phyloP scores from a whole-genome alignment of 2,113 vertebrate species.

The Gobius niger region DNA sequence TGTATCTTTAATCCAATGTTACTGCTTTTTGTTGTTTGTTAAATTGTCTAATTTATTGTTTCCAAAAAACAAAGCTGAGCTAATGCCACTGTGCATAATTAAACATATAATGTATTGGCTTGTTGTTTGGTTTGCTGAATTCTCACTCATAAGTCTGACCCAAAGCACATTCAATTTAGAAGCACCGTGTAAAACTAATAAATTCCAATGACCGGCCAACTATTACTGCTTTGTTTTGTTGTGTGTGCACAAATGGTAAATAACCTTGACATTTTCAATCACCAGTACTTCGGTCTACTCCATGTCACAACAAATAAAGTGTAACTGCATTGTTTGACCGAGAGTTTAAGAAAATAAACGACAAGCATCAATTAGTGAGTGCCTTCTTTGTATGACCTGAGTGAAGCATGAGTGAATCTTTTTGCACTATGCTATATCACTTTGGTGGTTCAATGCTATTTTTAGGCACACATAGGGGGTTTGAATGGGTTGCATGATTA shows the following conservation, averaged over 20 bases:
- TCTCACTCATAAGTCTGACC: neutral
- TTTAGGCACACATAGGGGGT: slow-evolving; percentile 7
- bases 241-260: slow-evolving; percentile 19
- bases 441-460: slow-evolving; percentile 33
- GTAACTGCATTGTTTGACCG: slow-evolving; percentile 23
- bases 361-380: slow-evolving; percentile 12
- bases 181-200: slow-evolving; percentile 21
- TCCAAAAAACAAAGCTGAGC: neutral
- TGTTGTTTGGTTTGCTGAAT: neutral
- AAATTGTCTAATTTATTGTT: slow-evolving; percentile 12
- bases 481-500: slow-evolving; percentile 8
- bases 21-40: slow-evolving; percentile 5
- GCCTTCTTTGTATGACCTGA: slow-evolving; percentile 32
- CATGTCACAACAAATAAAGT: slow-evolving; percentile 20
- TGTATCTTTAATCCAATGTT: slow-evolving; percentile 3
- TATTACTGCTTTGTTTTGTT: slow-evolving; percentile 14
- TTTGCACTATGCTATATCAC: slow-evolving; percentile 22
- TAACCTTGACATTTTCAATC: slow-evolving; percentile 5
- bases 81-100: too few relatives aligned
- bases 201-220: neutral
- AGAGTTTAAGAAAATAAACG: slow-evolving; percentile 28
- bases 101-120: neutral
- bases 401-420: slow-evolving; percentile 38
- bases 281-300: slow-evolving; percentile 33
- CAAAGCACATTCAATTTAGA: slow-evolving; percentile 23